Evolutionary conservation across 2,113 vertebrate genomes (phyloP).

Genomic region (Chionis minor): DNA sequence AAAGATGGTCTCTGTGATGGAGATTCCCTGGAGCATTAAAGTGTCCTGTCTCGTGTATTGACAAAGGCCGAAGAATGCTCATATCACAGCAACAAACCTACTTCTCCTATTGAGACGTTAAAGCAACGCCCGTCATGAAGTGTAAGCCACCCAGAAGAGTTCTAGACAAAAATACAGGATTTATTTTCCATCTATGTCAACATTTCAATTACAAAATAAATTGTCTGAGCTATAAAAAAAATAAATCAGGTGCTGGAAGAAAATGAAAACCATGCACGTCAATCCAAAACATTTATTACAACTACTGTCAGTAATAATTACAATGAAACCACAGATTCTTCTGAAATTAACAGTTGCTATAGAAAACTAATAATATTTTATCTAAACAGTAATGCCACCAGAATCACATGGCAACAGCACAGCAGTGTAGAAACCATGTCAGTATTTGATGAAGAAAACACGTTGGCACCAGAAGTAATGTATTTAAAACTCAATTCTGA

Average conservation of each 20-base stretch:
- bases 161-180: not conserved
- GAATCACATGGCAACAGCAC: slow-evolving; percentile 27
- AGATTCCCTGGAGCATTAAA: not conserved
- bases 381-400: not conserved
- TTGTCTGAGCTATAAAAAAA: not conserved
- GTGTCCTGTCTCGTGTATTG: not conserved
- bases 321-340: not conserved
- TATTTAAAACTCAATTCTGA: not conserved
- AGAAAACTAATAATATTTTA: slow-evolving; percentile 17
- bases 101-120: not conserved
- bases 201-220: not conserved
- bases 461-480: not conserved
- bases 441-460: not conserved
- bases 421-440: not conserved
- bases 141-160: not conserved
- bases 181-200: not conserved
- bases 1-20: not conserved
- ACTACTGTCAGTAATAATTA: not conserved
- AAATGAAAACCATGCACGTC: not conserved
- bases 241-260: not conserved
- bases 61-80: not conserved
- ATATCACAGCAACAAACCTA: not conserved
- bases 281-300: not conserved
- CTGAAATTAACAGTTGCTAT: not conserved
- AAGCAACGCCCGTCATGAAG: not conserved